phyloP scores from a whole-genome alignment of 2,113 vertebrate species.

The human (Homo sapiens) region DNA sequence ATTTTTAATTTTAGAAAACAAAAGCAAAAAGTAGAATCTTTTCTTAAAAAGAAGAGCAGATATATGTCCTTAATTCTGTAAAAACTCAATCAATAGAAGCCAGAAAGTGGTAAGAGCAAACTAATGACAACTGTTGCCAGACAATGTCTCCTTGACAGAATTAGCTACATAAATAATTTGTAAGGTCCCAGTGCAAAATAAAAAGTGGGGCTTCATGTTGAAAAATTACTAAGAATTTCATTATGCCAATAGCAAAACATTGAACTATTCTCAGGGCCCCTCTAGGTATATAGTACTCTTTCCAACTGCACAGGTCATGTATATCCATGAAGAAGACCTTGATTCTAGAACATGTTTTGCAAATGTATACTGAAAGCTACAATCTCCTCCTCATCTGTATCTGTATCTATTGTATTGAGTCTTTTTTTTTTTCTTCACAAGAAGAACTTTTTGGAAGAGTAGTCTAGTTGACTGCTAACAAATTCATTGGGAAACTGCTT shows the following conservation, averaged over 20 bases:
- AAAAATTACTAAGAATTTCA: neutral
- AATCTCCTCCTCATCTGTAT: neutral
- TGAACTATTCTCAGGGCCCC: neutral
- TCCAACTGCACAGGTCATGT: neutral
- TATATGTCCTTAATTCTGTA: neutral
- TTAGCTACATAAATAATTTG: neutral
- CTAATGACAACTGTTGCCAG: neutral
- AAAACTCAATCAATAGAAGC: neutral
- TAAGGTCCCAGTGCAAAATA: neutral
- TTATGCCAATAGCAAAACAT: neutral
- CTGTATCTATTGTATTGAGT: too few relatives aligned
- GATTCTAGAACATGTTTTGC: neutral
- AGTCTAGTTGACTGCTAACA: neutral
- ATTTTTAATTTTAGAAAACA: neutral
- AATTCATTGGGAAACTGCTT: neutral
- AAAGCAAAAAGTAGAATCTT: neutral
- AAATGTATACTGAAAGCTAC: neutral
- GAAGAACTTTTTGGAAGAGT: neutral
- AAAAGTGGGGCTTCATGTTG: neutral
- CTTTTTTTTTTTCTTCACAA: neutral
- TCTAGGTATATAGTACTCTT: neutral
- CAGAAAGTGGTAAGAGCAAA: neutral
- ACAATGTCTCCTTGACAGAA: neutral
- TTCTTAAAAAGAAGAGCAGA: neutral
- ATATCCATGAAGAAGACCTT: neutral